Conservation (phyloP, 1,140 invertebrate genomes). For the Coenobita brevimanus region DNA sequence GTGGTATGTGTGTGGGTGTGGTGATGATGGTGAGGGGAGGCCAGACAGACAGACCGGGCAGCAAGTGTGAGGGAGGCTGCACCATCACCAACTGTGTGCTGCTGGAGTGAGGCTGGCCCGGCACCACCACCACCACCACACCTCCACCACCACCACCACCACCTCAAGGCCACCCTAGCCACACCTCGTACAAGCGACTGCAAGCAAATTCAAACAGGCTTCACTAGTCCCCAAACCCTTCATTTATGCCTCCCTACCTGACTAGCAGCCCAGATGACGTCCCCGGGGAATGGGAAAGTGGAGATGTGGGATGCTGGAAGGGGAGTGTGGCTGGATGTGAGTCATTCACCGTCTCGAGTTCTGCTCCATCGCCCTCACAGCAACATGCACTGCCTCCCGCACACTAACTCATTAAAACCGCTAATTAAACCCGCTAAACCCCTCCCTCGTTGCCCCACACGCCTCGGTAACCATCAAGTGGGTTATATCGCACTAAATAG, state of each 20-base stretch:
- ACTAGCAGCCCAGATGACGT: background rate
- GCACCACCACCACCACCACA: too few relatives aligned
- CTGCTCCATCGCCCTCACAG: slow-evolving; percentile 32
- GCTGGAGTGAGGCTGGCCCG: too few relatives aligned
- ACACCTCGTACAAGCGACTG: too few relatives aligned
- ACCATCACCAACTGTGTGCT: too few relatives aligned
- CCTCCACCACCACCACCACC: too few relatives aligned
- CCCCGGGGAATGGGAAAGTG: background rate
- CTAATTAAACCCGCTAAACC: background rate
- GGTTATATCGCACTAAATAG: background rate
- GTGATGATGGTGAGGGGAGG: too few relatives aligned
- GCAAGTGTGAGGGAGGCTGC: too few relatives aligned
- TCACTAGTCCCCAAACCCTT: background rate
- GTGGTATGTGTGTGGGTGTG: too few relatives aligned
- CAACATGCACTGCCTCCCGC: background rate
- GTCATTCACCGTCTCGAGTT: slow-evolving; percentile 36
- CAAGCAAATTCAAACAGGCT: background rate
- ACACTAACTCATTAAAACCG: background rate
- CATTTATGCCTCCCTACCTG: background rate
- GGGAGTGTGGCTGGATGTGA: slow-evolving; percentile 24
- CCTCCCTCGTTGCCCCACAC: background rate
- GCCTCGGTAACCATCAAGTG: background rate
- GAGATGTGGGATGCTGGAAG: background rate
- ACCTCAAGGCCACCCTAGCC: too few relatives aligned
- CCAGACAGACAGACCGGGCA: too few relatives aligned